Percentiles rank a stretch among this genome's conserved stretches.
Evolutionary conservation across 2,888 invertebrate species (phyloP).

Genomic region (Gryllus longicercus): DNA sequence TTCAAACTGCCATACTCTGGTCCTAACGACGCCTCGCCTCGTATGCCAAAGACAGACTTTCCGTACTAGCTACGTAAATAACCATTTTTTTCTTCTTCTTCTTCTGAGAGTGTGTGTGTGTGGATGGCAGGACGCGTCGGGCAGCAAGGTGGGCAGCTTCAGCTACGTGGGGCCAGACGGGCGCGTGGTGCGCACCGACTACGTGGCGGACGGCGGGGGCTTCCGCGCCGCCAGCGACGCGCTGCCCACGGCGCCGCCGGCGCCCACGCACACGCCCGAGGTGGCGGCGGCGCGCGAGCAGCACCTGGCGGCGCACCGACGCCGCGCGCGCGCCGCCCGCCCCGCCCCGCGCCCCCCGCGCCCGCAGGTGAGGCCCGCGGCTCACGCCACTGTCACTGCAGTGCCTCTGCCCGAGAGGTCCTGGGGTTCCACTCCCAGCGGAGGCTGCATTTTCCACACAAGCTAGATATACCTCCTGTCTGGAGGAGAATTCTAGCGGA

Average conservation of each 20-base stretch:
- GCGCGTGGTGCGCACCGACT: conserved; percentile 41
- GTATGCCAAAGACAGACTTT: too few relatives aligned
- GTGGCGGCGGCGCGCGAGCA: conserved; percentile 36
- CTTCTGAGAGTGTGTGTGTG: too few relatives aligned
- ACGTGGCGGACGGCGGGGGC: conserved; percentile 42
- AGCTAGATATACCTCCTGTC: too few relatives aligned
- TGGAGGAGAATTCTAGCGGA: too few relatives aligned
- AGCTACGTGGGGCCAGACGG: conserved; percentile 45
- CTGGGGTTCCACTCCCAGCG: too few relatives aligned
- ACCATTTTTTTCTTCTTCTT: too few relatives aligned
- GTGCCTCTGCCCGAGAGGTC: too few relatives aligned
- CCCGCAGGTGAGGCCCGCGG: conserved; percentile 35
- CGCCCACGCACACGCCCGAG: conserved; percentile 39
- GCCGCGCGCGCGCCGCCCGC: conserved; percentile 27
- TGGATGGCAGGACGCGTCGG: conserved; percentile 37
- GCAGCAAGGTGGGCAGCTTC: conserved; percentile 41
- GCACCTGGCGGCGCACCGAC: neutral
- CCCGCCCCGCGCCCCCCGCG: conserved; percentile 22
- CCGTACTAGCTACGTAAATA: too few relatives aligned
- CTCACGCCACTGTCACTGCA: too few relatives aligned
- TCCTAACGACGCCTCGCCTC: too few relatives aligned
- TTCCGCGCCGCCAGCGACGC: conserved; percentile 44
- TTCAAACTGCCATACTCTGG: too few relatives aligned
- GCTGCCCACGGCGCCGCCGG: conserved; percentile 41
- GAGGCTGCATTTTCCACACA: too few relatives aligned